Conservation (phyloP, 2,888 invertebrate genomes). For the Chrysotoxum bicinctum region DNA sequence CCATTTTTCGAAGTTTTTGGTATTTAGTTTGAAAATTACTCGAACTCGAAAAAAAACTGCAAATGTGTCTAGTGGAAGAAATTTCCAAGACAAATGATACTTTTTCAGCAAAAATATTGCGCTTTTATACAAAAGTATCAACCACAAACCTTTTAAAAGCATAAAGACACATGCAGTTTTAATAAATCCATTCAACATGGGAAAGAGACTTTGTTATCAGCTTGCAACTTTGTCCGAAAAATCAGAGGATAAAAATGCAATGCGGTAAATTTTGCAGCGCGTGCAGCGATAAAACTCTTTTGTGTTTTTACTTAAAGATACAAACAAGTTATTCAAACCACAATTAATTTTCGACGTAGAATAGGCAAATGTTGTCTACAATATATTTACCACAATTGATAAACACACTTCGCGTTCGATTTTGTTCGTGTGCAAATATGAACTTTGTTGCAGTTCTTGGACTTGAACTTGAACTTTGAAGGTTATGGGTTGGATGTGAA, state of each 20-base stretch:
- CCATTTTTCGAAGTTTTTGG: slow-evolving; percentile 27
- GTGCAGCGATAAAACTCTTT: slow-evolving; percentile 1
- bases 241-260: background rate
- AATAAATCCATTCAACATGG: background rate
- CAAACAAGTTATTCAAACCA: background rate
- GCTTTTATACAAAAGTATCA: slow-evolving; percentile 37
- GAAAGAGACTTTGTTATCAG: slow-evolving; percentile 1
- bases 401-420: background rate
- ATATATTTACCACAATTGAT: background rate
- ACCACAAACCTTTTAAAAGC: slow-evolving; percentile 29
- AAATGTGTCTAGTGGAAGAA: slow-evolving; percentile 1
- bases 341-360: background rate
- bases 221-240: background rate
- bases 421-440: background rate
- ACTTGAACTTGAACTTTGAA: background rate
- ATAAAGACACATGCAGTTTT: background rate
- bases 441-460: slow-evolving; percentile 2
- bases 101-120: background rate
- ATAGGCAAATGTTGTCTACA: background rate
- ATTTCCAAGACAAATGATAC: slow-evolving; percentile 30
- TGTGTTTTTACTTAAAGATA: background rate
- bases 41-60: background rate
- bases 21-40: background rate
- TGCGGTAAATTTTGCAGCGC: background rate
- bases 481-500: background rate